Evolutionary conservation across 2,113 vertebrate species (phyloP), one percentile per base, ranked within the genome.

Genomic region (Phaethornis superciliosus): DNA sequence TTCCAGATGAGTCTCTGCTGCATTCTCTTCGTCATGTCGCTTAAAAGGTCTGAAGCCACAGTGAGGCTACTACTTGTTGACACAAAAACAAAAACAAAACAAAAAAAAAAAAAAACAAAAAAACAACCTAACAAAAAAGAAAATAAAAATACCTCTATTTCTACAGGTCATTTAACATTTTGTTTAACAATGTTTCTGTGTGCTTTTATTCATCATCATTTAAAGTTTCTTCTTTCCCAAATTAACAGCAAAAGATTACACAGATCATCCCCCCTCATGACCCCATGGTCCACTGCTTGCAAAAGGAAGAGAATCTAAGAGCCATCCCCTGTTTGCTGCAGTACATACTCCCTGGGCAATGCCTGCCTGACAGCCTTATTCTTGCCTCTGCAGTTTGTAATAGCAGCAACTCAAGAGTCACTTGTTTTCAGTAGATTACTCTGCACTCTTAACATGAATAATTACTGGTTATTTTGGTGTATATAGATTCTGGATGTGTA

Each of bases 401-500:
- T 7, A 81, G 56, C 32, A 81, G 52, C 59, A 59, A 56, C 20
- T 59, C 3, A 0, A 60, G 56, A 85, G 63, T 56, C 19, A 59
- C 33, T 67, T 14, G 15, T 32, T 15, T 68, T 44, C 0, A 0
- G 27, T 64, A 51, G 27, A 35, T 4, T 1, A 26, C 42, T 49
- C 16, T 83, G 75, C 32, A 17, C 23, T 82, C 54, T 46, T 11
- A 26, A 37, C 4, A 1, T 19, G 17, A 90, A 30, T 37, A 37
- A 49, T 26, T 51, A 10, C 26, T 27, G 15, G 5, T 74, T 35
- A 6, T 62, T 79, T 76, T 89, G 58, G 44, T 47, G 3, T 33
- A 6, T 6, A 26, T 18, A 71, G 23, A 10, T 88, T 49, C 80
- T 37, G 59, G 12, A 52, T 44, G 40, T 32, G 22, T 7, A 14